Base-by-base conservation (phyloP, 2,888 invertebrate genomes). In the Ectropis crepuscularia region DNA sequence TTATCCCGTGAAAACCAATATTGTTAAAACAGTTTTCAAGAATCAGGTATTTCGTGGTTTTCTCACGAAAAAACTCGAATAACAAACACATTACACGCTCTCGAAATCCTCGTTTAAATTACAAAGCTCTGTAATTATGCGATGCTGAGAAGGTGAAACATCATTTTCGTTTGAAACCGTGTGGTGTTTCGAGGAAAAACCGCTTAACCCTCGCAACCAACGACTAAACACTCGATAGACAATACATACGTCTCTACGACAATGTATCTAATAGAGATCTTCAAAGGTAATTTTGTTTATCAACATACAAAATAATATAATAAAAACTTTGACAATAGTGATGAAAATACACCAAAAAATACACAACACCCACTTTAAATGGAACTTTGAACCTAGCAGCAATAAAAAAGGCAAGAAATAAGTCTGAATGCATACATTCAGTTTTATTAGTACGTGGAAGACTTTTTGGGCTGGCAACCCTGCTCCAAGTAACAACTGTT, bases 91-190 rank as follows among this genome's bases (percentile, higher is more conserved):
- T 41, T 41, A 39, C 5, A 39, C 39, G 9, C 9, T 39, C 50
- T 12, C 39, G 5, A 39, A 50, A 9, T 50, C 41, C 41, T 10
- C 51, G 51, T 42, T 41, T 51, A 8, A 41, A 28, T 41, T 51
- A 41, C 7, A 28, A 16, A 10, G 39, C 16, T 41, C 51, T 41
- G 28, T 51, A 51, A 51, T 51, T 51, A 51, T 42, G 51, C 12
- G 11, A 37, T 37, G 5, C 36, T 49, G 49, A 39, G 51, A 42
- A 51, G 51, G 51, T 51, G 51, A 51, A 51, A 51, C 51, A 51
- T 55, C 47, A 47, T 39, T 48, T 55, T 55, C 55, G 47, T 11
- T n/a, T 39, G 55, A 55, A 55, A 16, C 55, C 46, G 46, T n/a
- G 39, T n/a, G 38, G 10, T 28, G n/a, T n/a, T 51, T 47, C 55